Percentiles rank a stretch among this genome's conserved stretches.
phyloP scores from a whole-genome alignment of 2,888 invertebrate species.

The Ormia ochracea region DNA sequence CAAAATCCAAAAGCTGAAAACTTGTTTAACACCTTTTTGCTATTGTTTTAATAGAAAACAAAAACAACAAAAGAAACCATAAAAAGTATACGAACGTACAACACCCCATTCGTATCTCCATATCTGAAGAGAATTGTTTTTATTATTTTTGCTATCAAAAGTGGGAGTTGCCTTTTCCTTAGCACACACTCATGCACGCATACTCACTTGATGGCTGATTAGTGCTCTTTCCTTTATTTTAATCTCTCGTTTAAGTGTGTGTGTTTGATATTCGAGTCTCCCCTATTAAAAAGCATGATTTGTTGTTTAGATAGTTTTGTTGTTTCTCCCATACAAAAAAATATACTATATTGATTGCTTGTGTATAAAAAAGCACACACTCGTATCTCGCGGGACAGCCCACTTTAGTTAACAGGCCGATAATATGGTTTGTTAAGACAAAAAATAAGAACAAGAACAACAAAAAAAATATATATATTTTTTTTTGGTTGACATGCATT shows the following conservation, averaged over 20 bases:
- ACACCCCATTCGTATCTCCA: constrained; percentile 47
- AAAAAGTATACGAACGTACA: constrained; percentile 2
- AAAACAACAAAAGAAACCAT: not conserved
- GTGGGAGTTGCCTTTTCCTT: constrained; percentile 60
- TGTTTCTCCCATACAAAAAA: constrained; percentile 9
- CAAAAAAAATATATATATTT: no score
- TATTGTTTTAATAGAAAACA: constrained; percentile 24
- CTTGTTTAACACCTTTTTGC: constrained; percentile 50
- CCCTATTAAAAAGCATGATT: constrained; percentile 56
- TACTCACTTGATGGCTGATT: not conserved
- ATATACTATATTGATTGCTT: not conserved
- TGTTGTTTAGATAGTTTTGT: constrained; percentile 61
- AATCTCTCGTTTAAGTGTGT: constrained; percentile 25
- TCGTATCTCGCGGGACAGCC: constrained; percentile 70
- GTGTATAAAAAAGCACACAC: not conserved
- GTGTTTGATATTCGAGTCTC: not conserved
- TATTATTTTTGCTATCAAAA: constrained; percentile 54
- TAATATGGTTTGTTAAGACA: constrained; percentile 27
- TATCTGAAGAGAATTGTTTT: constrained; percentile 51
- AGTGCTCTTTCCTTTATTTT: constrained; percentile 14
- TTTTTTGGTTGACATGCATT: not conserved
- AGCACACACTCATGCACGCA: not conserved
- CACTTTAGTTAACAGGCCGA: constrained; percentile 66
- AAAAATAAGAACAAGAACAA: no score
- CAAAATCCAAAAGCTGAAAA: constrained; percentile 35